Base-by-base conservation (phyloP, 1,140 invertebrate genomes). In the Yoshiicerus persimilis region DNA sequence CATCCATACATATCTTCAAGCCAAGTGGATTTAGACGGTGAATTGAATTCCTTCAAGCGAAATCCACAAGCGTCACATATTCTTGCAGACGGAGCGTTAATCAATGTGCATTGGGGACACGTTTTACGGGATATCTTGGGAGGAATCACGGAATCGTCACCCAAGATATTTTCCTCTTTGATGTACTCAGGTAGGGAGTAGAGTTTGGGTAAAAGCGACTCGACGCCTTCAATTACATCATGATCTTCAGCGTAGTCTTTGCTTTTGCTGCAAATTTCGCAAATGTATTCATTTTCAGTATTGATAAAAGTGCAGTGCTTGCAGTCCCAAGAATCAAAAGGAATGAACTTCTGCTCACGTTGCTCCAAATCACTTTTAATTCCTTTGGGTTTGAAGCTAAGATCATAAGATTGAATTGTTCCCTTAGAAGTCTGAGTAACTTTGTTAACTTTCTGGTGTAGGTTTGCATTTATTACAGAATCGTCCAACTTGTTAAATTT, bases 201-300 rank as follows among this genome's bases (percentile, higher is more conserved):
- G 10, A 70, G 13, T 70, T 30, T 70, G 4, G 66, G 66, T 1
- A 70, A 9, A 32, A 70, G 66, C 0, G 66, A 70, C 9, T 30
- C 66, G 4, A 70, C 66, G 10, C 25, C 66, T 70, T 70, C 66
- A 27, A 70, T 83, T 6, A 39, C 27, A 41, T 36, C 30, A 34
- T 23, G 0, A 2, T 86, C 84, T 11, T 64, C 84, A 5, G 84
- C 34, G 70, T 88, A 88, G 66, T 90, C 87, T 62, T 88, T 90
- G 32, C 39, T 88, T 39, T 88, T 90, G 16, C 64, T 86, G 34
- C 89, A 90, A 20, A 90, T 83, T 75, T 90, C 89, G 64, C 89
- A 90, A 32, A 90, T 88, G 4, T 32, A 41, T 5, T 84, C 86
- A 23, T 34, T 36, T 3, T 1, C 1, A 6, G 0, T 34, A 34